These are phyloP conservation scores for Aptenodytes forsteri DNA, from an alignment of 2,113 vertebrate genomes.

Conservation along the genomic window DNA sequence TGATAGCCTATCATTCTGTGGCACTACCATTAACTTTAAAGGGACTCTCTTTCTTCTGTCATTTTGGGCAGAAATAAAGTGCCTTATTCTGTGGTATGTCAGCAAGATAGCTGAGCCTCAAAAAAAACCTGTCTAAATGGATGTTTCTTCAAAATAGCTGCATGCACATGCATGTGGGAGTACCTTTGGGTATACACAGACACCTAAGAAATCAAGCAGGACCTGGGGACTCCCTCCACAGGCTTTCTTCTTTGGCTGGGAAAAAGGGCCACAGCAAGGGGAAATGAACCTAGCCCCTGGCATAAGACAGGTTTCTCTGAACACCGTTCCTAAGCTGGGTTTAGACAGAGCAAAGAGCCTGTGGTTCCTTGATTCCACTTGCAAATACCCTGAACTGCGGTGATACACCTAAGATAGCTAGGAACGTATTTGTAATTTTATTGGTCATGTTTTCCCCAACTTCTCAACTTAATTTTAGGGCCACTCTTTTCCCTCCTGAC, in stretches of 20 bases:
- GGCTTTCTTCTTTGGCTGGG: background rate
- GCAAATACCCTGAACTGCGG: background rate
- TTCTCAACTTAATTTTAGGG: background rate
- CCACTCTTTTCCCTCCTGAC: background rate
- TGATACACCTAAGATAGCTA: background rate
- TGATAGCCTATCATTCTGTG: background rate
- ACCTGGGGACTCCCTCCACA: background rate
- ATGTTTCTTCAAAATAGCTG: background rate
- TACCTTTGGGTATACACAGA: background rate
- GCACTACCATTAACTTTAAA: background rate
- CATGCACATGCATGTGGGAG: too few species aligned
- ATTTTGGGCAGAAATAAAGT: background rate
- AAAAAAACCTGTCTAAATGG: background rate
- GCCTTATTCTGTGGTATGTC: background rate
- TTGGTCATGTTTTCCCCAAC: background rate
- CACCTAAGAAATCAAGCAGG: background rate
- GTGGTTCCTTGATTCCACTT: background rate
- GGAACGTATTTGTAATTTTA: background rate
- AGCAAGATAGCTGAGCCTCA: background rate
- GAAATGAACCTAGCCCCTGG: background rate
- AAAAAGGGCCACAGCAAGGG: background rate
- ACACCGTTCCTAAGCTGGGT: background rate
- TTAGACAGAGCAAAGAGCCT: background rate
- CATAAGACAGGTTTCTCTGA: background rate
- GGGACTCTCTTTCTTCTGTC: background rate